A percentile compares a stretch with the other conserved stretches of the same genome.
These are phyloP conservation scores for Pluvialis apricaria DNA, from an alignment of 2,113 vertebrate species.

Conservation along the genomic window DNA sequence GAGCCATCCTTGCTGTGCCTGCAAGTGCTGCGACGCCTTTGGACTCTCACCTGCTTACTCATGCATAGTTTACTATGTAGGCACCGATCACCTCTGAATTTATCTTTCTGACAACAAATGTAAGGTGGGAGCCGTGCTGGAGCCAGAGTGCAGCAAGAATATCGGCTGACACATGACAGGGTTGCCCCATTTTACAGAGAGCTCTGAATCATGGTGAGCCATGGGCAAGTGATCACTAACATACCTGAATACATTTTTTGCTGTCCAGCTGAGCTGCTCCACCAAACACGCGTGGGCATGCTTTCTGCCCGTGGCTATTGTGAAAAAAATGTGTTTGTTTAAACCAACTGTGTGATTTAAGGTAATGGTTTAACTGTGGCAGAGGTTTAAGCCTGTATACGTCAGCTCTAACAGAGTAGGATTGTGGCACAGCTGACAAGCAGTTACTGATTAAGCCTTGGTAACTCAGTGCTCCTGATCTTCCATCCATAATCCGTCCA, in stretches of 20 bases:
- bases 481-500: not conserved
- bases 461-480: not conserved
- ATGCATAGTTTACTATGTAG: not conserved
- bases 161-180: fast-evolving
- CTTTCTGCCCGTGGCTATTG: not conserved
- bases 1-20: not conserved
- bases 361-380: not conserved
- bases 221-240: fast-evolving
- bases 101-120: not conserved
- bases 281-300: fast-evolving
- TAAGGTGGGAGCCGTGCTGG: not conserved
- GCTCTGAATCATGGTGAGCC: not conserved
- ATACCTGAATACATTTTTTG: not conserved
- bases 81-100: not conserved
- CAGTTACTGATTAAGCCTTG: not conserved
- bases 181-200: not conserved
- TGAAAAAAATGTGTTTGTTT: not conserved
- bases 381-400: not conserved
- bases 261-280: not conserved
- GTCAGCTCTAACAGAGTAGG: not conserved
- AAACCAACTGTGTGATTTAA: not conserved
- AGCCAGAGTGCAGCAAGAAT: not conserved
- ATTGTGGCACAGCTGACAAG: not conserved
- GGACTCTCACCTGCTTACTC: slow-evolving; percentile 10
- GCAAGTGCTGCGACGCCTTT: not conserved